Base-by-base conservation (phyloP, 1,140 invertebrate genomes). In the Papilio aristodemus region DNA sequence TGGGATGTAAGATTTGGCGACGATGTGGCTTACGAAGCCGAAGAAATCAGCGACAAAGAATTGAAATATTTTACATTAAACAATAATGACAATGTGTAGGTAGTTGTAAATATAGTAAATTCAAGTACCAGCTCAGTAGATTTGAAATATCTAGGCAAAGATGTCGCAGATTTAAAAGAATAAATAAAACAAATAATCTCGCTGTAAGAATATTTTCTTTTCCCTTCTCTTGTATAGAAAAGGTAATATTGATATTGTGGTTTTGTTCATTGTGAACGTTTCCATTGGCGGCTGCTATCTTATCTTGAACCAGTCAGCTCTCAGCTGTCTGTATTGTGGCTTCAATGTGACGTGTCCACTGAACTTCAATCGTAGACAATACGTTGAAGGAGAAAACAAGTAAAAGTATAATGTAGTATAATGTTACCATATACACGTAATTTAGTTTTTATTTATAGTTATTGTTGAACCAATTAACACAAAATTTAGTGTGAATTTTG, bases 241-340 rank as follows among this genome's bases (percentile, higher is more conserved):
- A 54, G 46, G 46, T 54, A 54, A 54, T 54, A 54, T 54, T 54
- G 19, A 22, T 22, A 54, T 54, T 54, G 46, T 54, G 46, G 10
- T 19, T 54, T 54, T 13, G 3, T 5, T 22, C 10, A 54, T 54
- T 54, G 46, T 54, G 19, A 22, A 11, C 19, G 46, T 25, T 11
- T 54, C 19, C 46, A 54, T 54, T 11, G 46, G 22, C 19, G 17
- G 19, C 46, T 25, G 19, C 14, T 54, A 22, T 54, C 46, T 54
- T 54, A 54, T 54, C 46, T 7, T 54, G 46, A 54, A 19, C 46
- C 46, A 54, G 46, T 25, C 46, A 14, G 9, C 46, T 9, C 19
- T 22, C 9, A 22, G 46, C 17, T 54, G 14, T 17, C 8, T 3
- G 8, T 54, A 54, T 54, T 54, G 46, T 54, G 22, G 11, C 17